Evolutionary conservation across 2,113 vertebrate species (phyloP), one percentile per base, ranked within the genome.

Genomic region (Coptodon bakossiorum): DNA sequence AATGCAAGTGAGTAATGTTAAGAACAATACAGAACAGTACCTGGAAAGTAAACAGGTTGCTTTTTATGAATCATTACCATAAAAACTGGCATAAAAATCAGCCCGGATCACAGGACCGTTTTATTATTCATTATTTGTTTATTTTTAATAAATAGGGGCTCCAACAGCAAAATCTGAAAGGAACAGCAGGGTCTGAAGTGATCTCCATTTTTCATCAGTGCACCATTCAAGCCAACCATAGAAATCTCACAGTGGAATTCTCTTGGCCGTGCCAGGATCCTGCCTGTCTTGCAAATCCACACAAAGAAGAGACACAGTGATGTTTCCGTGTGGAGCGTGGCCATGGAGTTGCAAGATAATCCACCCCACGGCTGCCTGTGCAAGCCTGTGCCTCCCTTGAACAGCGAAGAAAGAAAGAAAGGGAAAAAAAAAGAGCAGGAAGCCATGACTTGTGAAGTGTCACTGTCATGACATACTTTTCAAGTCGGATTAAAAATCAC

Each of bases 191-290:
- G 82, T 82, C 79, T 78, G 45, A 91, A 93, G 91, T 90, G 92
- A 93, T 91, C 85, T 92, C 91, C 88, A 91, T 90, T 95, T 92
- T 92, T 94, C 92, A 95, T 95, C 92, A 95, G 90, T 22, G 83
- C 83, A 43, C 89, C 59, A 94, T 95, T 94, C 91, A 95, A 78
- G 40, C 84, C 86, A 88, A 88, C 93, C 90, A 89, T 85, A 89
- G 88, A 94, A 88, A 79, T 88, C 90, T 90, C 94, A 84, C 93
- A 93, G 91, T 88, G 73, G 86, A 90, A 93, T 90, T 83, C 92
- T 54, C 4, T 36, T 34, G 59, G 63, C 85, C 45, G 52, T 87
- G 91, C 94, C 95, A 92, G 92, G 81, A 89, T 84, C 92, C 89
- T 56, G 92, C 88, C 85, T 52, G 88, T 87, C 59, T 88, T 40